phyloP scores from a whole-genome alignment of 37 sponge, comb jelly and placozoan genomes.

The Haliclona indistincta region DNA sequence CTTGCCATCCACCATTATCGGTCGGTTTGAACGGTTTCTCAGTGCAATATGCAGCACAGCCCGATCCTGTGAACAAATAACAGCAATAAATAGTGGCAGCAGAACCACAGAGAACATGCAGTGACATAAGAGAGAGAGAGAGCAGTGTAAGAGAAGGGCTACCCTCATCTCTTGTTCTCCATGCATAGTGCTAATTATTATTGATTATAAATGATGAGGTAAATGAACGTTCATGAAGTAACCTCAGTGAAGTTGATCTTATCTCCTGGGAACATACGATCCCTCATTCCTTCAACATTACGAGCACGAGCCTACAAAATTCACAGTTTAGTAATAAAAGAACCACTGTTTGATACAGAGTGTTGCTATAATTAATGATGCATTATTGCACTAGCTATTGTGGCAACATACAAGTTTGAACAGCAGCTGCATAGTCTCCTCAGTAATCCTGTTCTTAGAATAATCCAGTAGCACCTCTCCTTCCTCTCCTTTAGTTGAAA shows the following conservation, averaged over 20 bases:
- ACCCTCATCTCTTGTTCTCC: too few relatives aligned
- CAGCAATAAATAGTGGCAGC: neutral
- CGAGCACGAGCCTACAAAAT: constrained; percentile 77
- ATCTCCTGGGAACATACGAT: constrained; percentile 93
- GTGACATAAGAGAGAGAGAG: neutral
- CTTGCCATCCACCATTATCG: constrained; percentile 91
- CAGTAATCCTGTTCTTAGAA: constrained; percentile 90
- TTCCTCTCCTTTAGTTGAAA: constrained; percentile 38
- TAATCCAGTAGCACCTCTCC: constrained; percentile 91
- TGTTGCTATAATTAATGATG: neutral
- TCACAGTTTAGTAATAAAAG: too few relatives aligned
- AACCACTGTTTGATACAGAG: too few relatives aligned
- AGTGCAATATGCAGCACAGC: constrained; percentile 97
- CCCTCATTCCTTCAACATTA: constrained; percentile 82
- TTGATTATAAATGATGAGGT: neutral
- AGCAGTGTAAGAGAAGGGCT: neutral
- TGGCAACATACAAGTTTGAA: constrained; percentile 74
- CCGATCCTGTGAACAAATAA: constrained; percentile 65
- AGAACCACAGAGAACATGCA: neutral
- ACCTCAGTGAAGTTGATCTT: constrained; percentile 99
- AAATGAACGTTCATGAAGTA: constrained; percentile 4
- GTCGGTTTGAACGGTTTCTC: constrained; percentile 89
- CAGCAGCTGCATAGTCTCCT: constrained; percentile 84
- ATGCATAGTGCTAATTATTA: neutral
- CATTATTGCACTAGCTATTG: neutral